Base-by-base conservation (phyloP, 2,797 vertebrate species). In the Neosalanx taihuensis region DNA sequence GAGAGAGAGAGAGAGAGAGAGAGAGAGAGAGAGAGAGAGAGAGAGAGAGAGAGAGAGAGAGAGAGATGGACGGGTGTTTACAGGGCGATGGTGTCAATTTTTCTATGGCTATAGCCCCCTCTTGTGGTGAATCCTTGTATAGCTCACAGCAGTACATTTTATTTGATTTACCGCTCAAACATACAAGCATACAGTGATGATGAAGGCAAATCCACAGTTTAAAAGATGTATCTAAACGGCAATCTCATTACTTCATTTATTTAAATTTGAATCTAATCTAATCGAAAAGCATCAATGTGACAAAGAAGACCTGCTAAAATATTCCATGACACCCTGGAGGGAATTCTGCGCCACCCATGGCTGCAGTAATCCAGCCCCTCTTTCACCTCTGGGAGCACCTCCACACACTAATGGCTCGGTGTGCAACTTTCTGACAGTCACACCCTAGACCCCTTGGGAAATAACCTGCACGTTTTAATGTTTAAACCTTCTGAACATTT, bases 31-130 rank as follows among this genome's bases (percentile, higher is more conserved):
- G 23, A 26, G 23, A 26, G 23, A 26, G 23, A 26, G 23, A 26
- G 23, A 26, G 23, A 26, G 23, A 26, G 23, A 26, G 23, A 26
- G 23, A 26, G 23, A 26, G 23, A 26, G 23, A 26, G 23, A 26
- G 23, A 26, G 23, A 26, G 23, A 26, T 26, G 23, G 23, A 26
- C 23, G 35, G 35, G 64, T 49, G 67, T 7, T 4, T 17, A 17
- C 74, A 69, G 33, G 23, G 57, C 53, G 70, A 35, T 31, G 62
- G 72, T 68, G 77, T 79, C 37, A 66, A 4, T 12, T 76, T 79
- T 74, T 20, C 35, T 78, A 46, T 76, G 26, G 3, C 29, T 26
- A 3, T 78, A 72, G 72, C 71, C 72, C 78, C 67, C 84, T 83
- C 88, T 85, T 68, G 74, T 76, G 75, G 81, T 13, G 1, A 0